phyloP scores from a whole-genome alignment of 2,797 vertebrate genomes.

The Sylvia borin region DNA sequence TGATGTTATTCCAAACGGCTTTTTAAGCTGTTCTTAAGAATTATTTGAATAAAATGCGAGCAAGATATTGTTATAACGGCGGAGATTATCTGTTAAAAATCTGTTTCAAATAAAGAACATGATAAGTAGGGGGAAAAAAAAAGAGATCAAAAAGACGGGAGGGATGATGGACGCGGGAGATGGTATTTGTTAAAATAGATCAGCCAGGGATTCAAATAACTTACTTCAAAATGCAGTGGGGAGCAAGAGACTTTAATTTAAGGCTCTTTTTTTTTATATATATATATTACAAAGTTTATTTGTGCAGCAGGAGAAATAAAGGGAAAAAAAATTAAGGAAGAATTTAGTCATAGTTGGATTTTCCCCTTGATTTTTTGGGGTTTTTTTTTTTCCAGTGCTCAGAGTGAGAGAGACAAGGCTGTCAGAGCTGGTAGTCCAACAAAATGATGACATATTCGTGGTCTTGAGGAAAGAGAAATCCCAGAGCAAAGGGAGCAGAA shows the following conservation, averaged over 20 bases:
- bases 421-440: constrained; percentile 58
- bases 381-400: neutral
- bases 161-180: constrained; percentile 20
- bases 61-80: constrained; percentile 81
- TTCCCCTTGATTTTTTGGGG: neutral
- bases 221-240: constrained; percentile 1
- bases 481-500: constrained; percentile 34
- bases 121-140: constrained; percentile 69
- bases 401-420: constrained; percentile 36
- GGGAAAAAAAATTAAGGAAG: neutral
- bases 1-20: constrained; percentile 87
- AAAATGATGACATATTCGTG: constrained; percentile 66
- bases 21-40: constrained; percentile 90
- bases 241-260: neutral
- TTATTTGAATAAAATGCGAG: constrained; percentile 88
- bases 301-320: constrained; percentile 18
- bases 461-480: constrained; percentile 64
- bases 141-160: constrained; percentile 67
- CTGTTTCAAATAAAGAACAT: constrained; percentile 81
- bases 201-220: constrained; percentile 15
- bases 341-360: neutral
- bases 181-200: constrained; percentile 59
- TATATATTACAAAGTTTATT: neutral
- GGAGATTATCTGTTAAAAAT: constrained; percentile 86
- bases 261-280: neutral